Evolutionary conservation across 2,888 invertebrate species (phyloP), one percentile per base, ranked within the genome.

Genomic region (Dexiosoma caninum): DNA sequence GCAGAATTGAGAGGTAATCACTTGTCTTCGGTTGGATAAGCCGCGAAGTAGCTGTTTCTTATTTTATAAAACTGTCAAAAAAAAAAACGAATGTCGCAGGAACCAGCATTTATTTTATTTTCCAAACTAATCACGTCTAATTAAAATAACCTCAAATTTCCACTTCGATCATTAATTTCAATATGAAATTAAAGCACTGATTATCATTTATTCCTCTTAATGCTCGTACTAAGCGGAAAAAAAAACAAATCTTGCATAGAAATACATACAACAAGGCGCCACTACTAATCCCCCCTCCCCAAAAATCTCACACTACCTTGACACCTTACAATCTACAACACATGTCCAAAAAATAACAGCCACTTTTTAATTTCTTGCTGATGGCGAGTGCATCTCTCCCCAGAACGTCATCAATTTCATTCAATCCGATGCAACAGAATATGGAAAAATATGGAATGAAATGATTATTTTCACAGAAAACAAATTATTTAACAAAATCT

Each of bases 401-500:
- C 59, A 75, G 60, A 37, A 30, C 67, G 40, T 16, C 40, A 75
- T 19, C 23, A n/a, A n/a, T n/a, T n/a, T n/a, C n/a, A n/a, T 37
- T 40, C 6, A 30, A 32, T 35, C 16, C 32, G 21, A n/a, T 32
- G 60, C 19, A 53, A 23, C 16, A 30, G 1, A 46, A 12, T 37
- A 27, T 7, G n/a, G n/a, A 51, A 16, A 69, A 62, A 76, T 76
- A 9, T 77, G 19, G 55, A 70, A 62, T 62, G 71, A 71, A 77
- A 77, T 81, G 69, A 70, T 81, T 70, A n/a, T n/a, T n/a, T n/a
- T n/a, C n/a, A 74, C 59, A 81, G 30, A 75, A 70, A 81, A 81
- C 78, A 81, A 81, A 81, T 81, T 78, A 75, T 46, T 77, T 72
- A 59, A 78, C 81, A 75, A 71, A 81, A 66, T 67, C 60, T 64